A percentile compares a stretch with the other conserved stretches of the same genome.
phyloP scores from a whole-genome alignment of 2,888 invertebrate genomes.

The Pemphredon lugubris region DNA sequence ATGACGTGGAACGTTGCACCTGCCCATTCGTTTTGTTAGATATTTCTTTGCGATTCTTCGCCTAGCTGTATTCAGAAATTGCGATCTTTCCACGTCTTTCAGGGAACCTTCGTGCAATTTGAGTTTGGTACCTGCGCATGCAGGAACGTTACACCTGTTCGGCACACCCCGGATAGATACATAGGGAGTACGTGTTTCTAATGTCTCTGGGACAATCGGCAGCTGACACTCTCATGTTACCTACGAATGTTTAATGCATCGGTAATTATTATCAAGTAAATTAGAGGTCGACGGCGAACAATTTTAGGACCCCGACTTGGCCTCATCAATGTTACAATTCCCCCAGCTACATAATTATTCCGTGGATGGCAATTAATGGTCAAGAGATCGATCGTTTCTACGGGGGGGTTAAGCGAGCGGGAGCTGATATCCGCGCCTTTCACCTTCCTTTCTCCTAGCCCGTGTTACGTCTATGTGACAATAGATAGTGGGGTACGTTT shows the following conservation, averaged over 20 bases:
- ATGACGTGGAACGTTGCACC: not conserved
- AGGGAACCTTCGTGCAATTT: conserved; percentile 20
- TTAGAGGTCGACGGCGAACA: conserved; percentile 44
- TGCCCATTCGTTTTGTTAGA: not conserved
- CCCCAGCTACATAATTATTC: conserved; percentile 36
- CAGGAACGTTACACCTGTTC: conserved; percentile 11
- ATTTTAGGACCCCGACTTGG: conserved; percentile 8
- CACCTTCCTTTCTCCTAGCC: no score
- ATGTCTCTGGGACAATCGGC: conserved; percentile 64
- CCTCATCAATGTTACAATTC: conserved; percentile 63
- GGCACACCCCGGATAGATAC: conserved; percentile 7
- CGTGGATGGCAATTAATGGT: conserved; percentile 51
- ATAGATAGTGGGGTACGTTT: no score
- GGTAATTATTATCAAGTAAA: conserved; percentile 67
- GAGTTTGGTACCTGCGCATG: conserved; percentile 15
- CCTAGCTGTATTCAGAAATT: conserved; percentile 26
- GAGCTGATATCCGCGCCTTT: conserved; percentile 26
- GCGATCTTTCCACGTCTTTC: conserved; percentile 25
- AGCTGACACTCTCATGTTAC: conserved; percentile 64
- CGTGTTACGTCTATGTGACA: no score
- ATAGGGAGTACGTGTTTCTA: conserved; percentile 37
- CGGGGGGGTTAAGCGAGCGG: conserved; percentile 12
- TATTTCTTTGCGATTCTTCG: conserved; percentile 22
- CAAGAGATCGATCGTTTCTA: conserved; percentile 55
- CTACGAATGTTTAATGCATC: conserved; percentile 65